phyloP scores from a whole-genome alignment of 2,113 vertebrate genomes.

The Xyrauchen texanus region DNA sequence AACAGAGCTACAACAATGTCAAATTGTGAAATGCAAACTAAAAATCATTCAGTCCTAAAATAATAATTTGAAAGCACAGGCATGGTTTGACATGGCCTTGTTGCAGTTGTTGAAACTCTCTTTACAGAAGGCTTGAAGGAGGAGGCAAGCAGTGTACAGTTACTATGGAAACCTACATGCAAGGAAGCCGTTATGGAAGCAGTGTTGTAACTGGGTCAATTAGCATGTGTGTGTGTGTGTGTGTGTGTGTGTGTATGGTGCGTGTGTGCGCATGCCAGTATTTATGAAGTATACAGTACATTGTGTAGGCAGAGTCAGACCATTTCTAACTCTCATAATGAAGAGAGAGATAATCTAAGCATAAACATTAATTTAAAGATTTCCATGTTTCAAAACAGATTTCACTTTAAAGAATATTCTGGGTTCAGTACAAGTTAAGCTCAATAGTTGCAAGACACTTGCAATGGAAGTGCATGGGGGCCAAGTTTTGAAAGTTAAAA shows the following conservation, averaged over 20 bases:
- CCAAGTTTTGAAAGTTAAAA: too few species aligned
- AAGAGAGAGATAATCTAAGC: neutral
- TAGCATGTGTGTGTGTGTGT: constrained; percentile 39
- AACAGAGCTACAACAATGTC: constrained; percentile 26
- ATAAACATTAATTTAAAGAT: constrained; percentile 1
- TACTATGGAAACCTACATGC: constrained; percentile 55
- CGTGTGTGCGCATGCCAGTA: constrained; percentile 2
- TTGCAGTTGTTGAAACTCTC: constrained; percentile 34
- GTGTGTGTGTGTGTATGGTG: constrained; percentile 19
- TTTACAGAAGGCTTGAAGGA: constrained; percentile 35
- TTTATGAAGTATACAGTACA: neutral
- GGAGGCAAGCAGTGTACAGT: constrained; percentile 49
- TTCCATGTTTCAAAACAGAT: neutral
- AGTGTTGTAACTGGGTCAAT: constrained; percentile 44
- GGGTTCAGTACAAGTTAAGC: too few species aligned
- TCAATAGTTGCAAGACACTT: too few species aligned
- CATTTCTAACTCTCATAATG: neutral
- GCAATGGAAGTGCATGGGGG: too few species aligned
- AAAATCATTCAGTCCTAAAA: neutral
- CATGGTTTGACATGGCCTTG: neutral
- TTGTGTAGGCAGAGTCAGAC: neutral
- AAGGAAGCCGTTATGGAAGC: constrained; percentile 51
- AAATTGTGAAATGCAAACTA: neutral
- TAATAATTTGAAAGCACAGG: neutral
- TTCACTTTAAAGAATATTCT: neutral